These are phyloP conservation scores for Eleginops maclovinus DNA, from an alignment of 2,113 vertebrate genomes.

Conservation along the genomic window DNA sequence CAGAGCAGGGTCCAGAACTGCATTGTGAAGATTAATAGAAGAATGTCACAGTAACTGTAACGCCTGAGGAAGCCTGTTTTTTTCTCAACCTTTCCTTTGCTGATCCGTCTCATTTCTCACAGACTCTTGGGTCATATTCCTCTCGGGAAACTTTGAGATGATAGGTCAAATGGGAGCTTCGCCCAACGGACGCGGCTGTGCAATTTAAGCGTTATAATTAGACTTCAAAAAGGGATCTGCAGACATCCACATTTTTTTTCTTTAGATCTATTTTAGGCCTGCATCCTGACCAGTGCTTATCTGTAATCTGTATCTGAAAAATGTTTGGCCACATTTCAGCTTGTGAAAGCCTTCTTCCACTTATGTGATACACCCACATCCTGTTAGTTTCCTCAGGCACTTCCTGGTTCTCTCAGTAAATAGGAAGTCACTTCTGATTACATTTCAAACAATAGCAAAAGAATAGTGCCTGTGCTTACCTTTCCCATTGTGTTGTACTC, in stretches of 20 bases:
- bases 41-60: slow-evolving; percentile 35
- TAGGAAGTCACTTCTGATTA: slow-evolving; percentile 79
- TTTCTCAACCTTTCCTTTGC: slow-evolving; percentile 21
- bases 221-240: slow-evolving; percentile 62
- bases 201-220: slow-evolving; percentile 71
- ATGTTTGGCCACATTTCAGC: slow-evolving; percentile 59
- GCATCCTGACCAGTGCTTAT: slow-evolving; percentile 76
- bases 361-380: slow-evolving; percentile 75
- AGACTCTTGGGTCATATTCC: slow-evolving; percentile 30
- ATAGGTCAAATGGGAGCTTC: slow-evolving; percentile 48
- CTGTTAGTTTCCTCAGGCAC: slow-evolving; percentile 79
- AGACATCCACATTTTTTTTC: slow-evolving; percentile 62
- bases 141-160: slow-evolving; percentile 51
- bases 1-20: slow-evolving; percentile 17
- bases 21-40: slow-evolving; percentile 57
- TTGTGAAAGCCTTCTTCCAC: slow-evolving; percentile 66
- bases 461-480: slow-evolving; percentile 83
- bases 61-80: slow-evolving; percentile 12
- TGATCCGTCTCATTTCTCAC: slow-evolving; percentile 26
- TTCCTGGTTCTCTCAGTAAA: slow-evolving; percentile 70
- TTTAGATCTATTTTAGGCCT: slow-evolving; percentile 73
- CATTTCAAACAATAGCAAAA: slow-evolving; percentile 63
- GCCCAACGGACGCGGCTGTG: slow-evolving; percentile 45
- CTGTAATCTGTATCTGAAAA: slow-evolving; percentile 50
- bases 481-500: slow-evolving; percentile 99